These are phyloP conservation scores for Myopa testacea DNA, from an alignment of 2,888 invertebrate genomes.

Conservation along the genomic window DNA sequence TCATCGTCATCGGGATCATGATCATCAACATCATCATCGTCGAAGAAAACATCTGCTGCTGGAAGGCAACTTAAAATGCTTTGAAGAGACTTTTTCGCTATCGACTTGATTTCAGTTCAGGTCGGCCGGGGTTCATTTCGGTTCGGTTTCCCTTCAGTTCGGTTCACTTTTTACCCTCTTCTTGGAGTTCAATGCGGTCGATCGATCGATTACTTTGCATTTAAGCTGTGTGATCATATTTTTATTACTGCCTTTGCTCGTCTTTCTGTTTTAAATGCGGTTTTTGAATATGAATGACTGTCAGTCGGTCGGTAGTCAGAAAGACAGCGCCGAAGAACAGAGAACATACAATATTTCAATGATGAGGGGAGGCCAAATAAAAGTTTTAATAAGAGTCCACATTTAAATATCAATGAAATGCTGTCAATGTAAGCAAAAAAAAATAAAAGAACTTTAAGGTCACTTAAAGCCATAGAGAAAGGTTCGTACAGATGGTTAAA, in stretches of 20 bases:
- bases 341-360: no score
- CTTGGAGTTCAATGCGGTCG: constrained; percentile 6
- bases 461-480: not conserved
- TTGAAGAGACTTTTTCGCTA: no score
- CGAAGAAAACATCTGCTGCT: constrained; percentile 41
- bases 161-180: not conserved
- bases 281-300: not conserved
- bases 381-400: not conserved
- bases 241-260: constrained; percentile 51
- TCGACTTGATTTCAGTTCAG: not conserved
- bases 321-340: no score
- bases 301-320: no score
- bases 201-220: constrained; percentile 56
- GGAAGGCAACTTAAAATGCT: constrained; percentile 1
- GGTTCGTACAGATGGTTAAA: no score
- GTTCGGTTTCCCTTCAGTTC: not conserved
- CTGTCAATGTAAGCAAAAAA: not conserved
- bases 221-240: constrained; percentile 62
- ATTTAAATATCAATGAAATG: constrained; percentile 10
- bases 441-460: not conserved
- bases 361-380: not conserved
- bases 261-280: not conserved
- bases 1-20: not conserved
- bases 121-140: not conserved
- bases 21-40: not conserved